Percentiles rank a stretch among this genome's conserved stretches.
Conservation (phyloP, 2,113 vertebrate genomes). For the Cololabis saira region DNA sequence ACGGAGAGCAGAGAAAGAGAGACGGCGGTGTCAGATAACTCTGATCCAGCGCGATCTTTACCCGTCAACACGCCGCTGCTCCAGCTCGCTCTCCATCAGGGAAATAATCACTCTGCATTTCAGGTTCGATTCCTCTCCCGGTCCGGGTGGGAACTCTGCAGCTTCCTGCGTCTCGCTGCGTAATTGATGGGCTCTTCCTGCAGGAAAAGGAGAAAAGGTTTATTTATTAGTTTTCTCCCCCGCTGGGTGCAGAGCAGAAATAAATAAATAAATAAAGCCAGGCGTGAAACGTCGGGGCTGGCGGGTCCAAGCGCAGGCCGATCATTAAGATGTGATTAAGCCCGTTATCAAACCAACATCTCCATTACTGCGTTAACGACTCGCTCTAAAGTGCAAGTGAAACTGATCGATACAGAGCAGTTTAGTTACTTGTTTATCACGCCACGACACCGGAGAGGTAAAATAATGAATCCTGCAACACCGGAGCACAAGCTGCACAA, state of each 20-base stretch:
- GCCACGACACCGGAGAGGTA: not conserved
- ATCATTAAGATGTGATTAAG: slow-evolving; percentile 25
- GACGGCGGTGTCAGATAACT: slow-evolving; percentile 16
- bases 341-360: not conserved
- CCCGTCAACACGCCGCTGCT: slow-evolving; percentile 14
- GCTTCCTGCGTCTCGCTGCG: slow-evolving; percentile 42
- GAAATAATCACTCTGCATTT: slow-evolving; percentile 31
- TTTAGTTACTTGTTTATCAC: slow-evolving; percentile 16
- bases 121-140: slow-evolving; percentile 39
- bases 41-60: too few species aligned
- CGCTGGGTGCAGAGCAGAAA: slow-evolving; percentile 40
- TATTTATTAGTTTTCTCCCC: slow-evolving; percentile 30
- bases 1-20: slow-evolving; percentile 5
- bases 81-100: slow-evolving; percentile 13
- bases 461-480: slow-evolving; percentile 30
- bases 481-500: not conserved
- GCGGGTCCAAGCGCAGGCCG: not conserved
- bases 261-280: slow-evolving; percentile 8
- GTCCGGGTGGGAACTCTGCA: slow-evolving; percentile 45
- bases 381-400: slow-evolving; percentile 1
- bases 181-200: slow-evolving; percentile 62
- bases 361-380: slow-evolving; percentile 16
- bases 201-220: slow-evolving; percentile 35
- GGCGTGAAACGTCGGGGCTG: not conserved
- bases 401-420: slow-evolving; percentile 22